A percentile compares a stretch with the other conserved stretches of the same genome.
phyloP scores from a whole-genome alignment of 2,797 vertebrate genomes.

The Amphiprion clarkii region DNA sequence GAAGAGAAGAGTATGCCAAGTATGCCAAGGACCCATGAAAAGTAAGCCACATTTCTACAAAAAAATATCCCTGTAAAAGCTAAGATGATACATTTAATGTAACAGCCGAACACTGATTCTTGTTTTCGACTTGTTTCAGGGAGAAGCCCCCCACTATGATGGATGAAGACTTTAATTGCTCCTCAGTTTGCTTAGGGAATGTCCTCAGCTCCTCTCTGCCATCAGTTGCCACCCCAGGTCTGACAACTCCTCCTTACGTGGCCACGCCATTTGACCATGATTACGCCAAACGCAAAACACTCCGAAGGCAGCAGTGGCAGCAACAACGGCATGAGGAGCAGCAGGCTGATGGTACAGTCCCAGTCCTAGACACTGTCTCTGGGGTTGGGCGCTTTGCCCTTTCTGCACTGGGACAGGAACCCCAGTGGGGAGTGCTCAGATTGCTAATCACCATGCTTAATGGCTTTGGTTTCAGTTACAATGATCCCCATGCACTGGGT shows the following conservation, averaged over 20 bases:
- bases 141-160: conserved; percentile 91
- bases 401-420: conserved; percentile 77
- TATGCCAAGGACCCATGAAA: conserved; percentile 91
- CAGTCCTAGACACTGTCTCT: conserved; percentile 93
- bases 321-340: conserved; percentile 88
- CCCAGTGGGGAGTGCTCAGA: conserved; percentile 73
- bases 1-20: conserved; percentile 96
- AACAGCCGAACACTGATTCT: not conserved
- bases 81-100: not conserved
- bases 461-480: conserved; percentile 79
- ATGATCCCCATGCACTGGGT: conserved; percentile 83
- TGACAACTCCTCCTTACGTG: conserved; percentile 98
- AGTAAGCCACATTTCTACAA: conserved; percentile 85
- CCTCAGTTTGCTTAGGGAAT: conserved; percentile 86
- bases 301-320: conserved; percentile 90
- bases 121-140: conserved; percentile 74
- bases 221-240: conserved; percentile 96
- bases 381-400: conserved; percentile 86
- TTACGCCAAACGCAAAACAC: conserved; percentile 99
- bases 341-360: conserved; percentile 99
- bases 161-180: conserved; percentile 95
- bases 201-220: conserved; percentile 83
- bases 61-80: not conserved
- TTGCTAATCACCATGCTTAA: conserved; percentile 80
- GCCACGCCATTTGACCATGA: conserved; percentile 99